These are phyloP conservation scores for Drosophila kurseongensis DNA, from an alignment of 1,140 invertebrate species.

Conservation along the genomic window DNA sequence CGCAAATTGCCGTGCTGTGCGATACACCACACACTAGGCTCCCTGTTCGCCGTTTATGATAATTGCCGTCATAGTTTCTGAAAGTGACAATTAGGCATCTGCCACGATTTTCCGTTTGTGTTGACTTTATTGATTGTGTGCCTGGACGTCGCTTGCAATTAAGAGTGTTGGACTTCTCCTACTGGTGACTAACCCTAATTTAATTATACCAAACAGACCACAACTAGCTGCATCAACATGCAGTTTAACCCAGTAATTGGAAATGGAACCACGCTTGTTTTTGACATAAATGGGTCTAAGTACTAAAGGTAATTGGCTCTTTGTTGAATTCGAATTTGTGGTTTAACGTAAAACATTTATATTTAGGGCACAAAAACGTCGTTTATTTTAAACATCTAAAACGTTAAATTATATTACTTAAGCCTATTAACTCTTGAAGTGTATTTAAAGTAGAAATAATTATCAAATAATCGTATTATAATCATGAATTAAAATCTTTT, in stretches of 20 bases:
- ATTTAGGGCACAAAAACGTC: no score
- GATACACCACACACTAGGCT: constrained; percentile 8
- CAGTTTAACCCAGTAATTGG: constrained; percentile 9
- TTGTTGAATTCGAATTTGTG: background rate
- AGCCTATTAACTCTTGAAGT: no score
- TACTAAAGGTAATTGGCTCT: background rate
- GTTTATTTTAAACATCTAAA: no score
- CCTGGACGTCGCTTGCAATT: constrained; percentile 31
- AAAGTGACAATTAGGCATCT: constrained; percentile 36
- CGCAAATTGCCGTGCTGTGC: constrained; percentile 1
- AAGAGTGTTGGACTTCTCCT: constrained; percentile 10
- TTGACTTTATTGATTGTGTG: constrained; percentile 44
- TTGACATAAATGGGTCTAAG: background rate
- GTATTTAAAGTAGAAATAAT: no score
- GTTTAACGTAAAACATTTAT: background rate
- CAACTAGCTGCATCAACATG: constrained; percentile 6
- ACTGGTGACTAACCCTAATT: constrained; percentile 28
- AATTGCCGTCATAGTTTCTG: constrained; percentile 41
- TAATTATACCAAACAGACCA: constrained; percentile 21
- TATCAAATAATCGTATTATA: no score
- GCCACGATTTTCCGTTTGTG: constrained; percentile 17
- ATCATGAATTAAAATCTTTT: no score
- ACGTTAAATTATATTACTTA: no score
- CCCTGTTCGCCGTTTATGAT: constrained; percentile 33
- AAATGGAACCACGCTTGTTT: constrained; percentile 1